Evolutionary conservation across 2,113 vertebrate species (phyloP).

Genomic region (Malurus cyaneus): DNA sequence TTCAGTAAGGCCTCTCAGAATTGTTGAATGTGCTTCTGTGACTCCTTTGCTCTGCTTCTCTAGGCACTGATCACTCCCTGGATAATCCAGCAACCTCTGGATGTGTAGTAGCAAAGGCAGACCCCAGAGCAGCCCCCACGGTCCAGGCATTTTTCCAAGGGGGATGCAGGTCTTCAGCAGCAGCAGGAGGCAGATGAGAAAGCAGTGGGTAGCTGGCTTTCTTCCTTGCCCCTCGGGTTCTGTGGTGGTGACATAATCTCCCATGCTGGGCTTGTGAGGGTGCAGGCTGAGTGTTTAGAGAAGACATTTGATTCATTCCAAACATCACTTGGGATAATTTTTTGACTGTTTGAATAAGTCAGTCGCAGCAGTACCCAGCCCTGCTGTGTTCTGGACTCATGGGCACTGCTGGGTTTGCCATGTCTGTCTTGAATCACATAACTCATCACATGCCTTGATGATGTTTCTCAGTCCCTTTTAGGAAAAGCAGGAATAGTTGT

Average conservation of each 20-base stretch:
- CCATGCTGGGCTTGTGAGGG: background rate
- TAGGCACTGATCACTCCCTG: accelerated
- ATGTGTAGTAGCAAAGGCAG: background rate
- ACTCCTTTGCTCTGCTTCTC: background rate
- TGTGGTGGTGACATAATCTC: background rate
- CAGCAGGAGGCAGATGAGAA: background rate
- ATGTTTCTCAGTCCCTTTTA: background rate
- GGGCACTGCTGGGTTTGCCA: background rate
- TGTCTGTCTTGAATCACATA: background rate
- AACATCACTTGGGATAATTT: background rate
- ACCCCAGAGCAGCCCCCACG: background rate
- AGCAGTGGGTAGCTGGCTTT: background rate
- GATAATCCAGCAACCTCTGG: background rate
- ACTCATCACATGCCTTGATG: background rate
- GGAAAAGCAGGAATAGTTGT: background rate
- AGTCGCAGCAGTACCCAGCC: background rate
- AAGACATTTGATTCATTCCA: background rate
- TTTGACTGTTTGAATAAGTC: background rate
- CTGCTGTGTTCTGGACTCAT: accelerated
- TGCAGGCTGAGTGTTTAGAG: background rate
- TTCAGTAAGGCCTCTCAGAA: background rate
- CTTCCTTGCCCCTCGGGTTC: background rate
- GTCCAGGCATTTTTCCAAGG: background rate
- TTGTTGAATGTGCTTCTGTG: background rate
- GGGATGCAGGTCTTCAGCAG: background rate